A percentile compares a stretch with the other conserved stretches of the same genome.
phyloP scores from a whole-genome alignment of 1,140 invertebrate species.

The Eumaeus atala region DNA sequence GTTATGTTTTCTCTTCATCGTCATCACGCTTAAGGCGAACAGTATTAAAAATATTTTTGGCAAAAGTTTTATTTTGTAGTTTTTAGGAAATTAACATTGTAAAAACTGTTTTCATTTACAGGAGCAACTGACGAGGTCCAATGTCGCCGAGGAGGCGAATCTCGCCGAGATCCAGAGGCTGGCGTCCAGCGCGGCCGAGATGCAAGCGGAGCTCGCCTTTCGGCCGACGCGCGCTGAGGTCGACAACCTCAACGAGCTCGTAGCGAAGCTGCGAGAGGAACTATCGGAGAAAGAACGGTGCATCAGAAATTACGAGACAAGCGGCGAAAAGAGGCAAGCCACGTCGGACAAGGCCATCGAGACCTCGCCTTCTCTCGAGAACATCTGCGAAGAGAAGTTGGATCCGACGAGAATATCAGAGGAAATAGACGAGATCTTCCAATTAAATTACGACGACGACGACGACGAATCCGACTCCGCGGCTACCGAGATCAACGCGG shows the following conservation, averaged over 20 bases:
- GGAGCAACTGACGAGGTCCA: constrained; percentile 53
- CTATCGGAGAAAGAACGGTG: constrained; percentile 37
- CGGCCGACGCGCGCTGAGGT: constrained; percentile 55
- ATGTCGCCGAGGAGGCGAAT: constrained; percentile 54
- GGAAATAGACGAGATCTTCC: constrained; percentile 64
- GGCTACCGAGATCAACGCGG: constrained; percentile 50
- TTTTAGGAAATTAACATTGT: not conserved
- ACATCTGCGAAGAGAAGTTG: constrained; percentile 31
- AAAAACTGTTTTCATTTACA: constrained; percentile 20
- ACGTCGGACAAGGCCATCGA: constrained; percentile 39
- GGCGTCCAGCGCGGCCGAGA: constrained; percentile 46
- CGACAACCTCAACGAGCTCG: constrained; percentile 48
- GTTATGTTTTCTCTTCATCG: too few relatives aligned
- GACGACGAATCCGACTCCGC: constrained; percentile 54
- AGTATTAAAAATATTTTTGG: too few relatives aligned
- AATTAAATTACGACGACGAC: constrained; percentile 55
- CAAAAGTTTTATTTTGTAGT: too few relatives aligned
- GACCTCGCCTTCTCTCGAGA: constrained; percentile 37
- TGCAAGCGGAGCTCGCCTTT: constrained; percentile 63
- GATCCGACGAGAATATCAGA: constrained; percentile 49
- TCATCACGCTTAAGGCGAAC: too few relatives aligned
- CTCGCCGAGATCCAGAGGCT: constrained; percentile 58
- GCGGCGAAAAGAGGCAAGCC: constrained; percentile 20
- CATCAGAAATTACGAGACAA: constrained; percentile 31
- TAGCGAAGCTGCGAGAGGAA: constrained; percentile 43